These are phyloP conservation scores for Empidonax alnorum DNA, from an alignment of 2,113 vertebrate species.

Conservation along the genomic window DNA sequence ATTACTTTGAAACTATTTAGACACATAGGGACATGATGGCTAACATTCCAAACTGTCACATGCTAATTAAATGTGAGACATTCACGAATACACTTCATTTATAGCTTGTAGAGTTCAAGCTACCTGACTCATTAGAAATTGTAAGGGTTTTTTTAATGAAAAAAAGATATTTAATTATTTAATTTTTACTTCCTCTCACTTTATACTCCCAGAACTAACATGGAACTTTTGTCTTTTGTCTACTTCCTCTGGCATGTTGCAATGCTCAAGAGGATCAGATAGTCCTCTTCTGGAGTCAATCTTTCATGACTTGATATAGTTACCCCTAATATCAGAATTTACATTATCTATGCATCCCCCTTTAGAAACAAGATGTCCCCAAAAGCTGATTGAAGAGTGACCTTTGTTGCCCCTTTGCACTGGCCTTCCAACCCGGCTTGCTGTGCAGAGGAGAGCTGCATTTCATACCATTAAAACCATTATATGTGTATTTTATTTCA, in stretches of 20 bases:
- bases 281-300: not conserved
- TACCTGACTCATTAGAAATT: not conserved
- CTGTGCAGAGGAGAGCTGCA: not conserved
- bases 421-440: not conserved
- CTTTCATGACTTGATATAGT: not conserved
- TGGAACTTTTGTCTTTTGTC: not conserved
- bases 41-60: not conserved
- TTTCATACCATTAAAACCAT: not conserved
- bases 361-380: not conserved
- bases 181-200: not conserved
- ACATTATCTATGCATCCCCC: fast-evolving
- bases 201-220: not conserved
- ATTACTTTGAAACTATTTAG: not conserved
- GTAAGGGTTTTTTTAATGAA: not conserved
- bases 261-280: not conserved
- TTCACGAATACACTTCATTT: not conserved
- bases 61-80: not conserved
- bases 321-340: not conserved
- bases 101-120: not conserved
- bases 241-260: not conserved
- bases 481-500: not conserved
- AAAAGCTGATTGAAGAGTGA: not conserved
- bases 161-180: not conserved
- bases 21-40: not conserved
- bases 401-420: not conserved